Evolutionary conservation across 2,113 vertebrate species (phyloP).

Genomic region (Sphaerodactylus townsendi): DNA sequence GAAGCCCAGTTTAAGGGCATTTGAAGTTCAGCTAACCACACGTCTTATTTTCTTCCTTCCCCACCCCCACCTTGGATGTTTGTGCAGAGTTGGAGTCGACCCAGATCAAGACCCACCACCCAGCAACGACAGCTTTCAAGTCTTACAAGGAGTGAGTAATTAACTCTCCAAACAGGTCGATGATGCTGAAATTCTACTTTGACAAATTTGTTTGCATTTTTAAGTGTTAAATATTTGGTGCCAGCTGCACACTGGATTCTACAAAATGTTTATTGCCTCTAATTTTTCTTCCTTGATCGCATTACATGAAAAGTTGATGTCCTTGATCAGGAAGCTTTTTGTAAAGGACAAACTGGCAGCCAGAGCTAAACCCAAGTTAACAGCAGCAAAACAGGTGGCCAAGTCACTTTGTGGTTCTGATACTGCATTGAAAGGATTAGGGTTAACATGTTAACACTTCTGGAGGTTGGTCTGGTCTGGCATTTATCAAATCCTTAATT

Average conservation of each 20-base stretch:
- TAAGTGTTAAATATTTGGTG: neutral
- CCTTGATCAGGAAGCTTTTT: conserved; percentile 45
- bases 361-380: conserved; percentile 60
- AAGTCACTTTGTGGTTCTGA: conserved; percentile 20
- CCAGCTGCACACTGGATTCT: neutral
- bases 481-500: conserved; percentile 46
- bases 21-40: conserved; percentile 61
- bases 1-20: neutral
- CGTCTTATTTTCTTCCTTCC: conserved; percentile 48
- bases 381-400: conserved; percentile 68
- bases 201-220: neutral
- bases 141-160: conserved; percentile 93
- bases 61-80: conserved; percentile 37
- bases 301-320: neutral
- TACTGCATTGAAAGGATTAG: conserved; percentile 27
- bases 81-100: conserved; percentile 94
- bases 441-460: conserved; percentile 49
- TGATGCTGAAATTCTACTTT: neutral
- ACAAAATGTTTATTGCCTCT: neutral
- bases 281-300: neutral
- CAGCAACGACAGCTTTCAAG: conserved; percentile 94
- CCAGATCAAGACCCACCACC: conserved; percentile 92
- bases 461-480: conserved; percentile 40
- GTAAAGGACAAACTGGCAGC: conserved; percentile 37
- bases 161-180: conserved; percentile 44